phyloP scores from a whole-genome alignment of 2,888 invertebrate species.

The Acanthosoma haemorrhoidale region DNA sequence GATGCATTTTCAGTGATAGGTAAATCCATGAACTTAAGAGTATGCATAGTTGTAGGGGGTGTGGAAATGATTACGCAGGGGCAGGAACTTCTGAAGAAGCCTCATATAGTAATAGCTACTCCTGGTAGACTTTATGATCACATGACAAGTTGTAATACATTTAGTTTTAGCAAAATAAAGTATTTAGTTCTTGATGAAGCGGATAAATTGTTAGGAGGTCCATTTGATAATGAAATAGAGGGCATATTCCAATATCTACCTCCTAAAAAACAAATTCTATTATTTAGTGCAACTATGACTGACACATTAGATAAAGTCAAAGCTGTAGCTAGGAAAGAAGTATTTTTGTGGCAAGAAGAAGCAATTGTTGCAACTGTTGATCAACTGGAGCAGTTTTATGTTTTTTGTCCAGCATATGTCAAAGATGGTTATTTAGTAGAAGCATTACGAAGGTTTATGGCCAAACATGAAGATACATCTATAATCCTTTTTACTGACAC shows the following conservation, averaged over 20 bases:
- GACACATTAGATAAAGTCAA: conserved; percentile 63
- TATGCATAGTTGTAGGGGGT: conserved; percentile 89
- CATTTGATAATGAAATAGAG: conserved; percentile 75
- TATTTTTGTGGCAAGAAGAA: conserved; percentile 60
- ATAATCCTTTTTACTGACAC: conserved; percentile 93
- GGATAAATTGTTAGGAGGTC: conserved; percentile 75
- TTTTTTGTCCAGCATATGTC: conserved; percentile 84
- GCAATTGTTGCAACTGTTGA: conserved; percentile 76
- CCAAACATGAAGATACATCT: conserved; percentile 67
- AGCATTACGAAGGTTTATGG: conserved; percentile 68
- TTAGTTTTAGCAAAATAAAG: conserved; percentile 69
- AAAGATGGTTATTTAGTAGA: conserved; percentile 89
- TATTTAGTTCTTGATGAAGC: conserved; percentile 96
- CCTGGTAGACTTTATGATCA: conserved; percentile 93
- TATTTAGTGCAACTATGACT: conserved; percentile 95
- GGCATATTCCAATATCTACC: conserved; percentile 73
- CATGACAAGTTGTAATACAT: conserved; percentile 78
- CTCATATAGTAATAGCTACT: conserved; percentile 94
- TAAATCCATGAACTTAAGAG: conserved; percentile 75
- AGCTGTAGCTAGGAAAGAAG: conserved; percentile 38
- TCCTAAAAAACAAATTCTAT: conserved; percentile 72
- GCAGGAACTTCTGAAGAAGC: conserved; percentile 70
- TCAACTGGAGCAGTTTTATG: conserved; percentile 83
- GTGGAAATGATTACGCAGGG: conserved; percentile 86
- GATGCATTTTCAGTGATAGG: conserved; percentile 93